Evolutionary conservation across 2,797 vertebrate genomes (phyloP).

Genomic region (Tokudaia muenninki): DNA sequence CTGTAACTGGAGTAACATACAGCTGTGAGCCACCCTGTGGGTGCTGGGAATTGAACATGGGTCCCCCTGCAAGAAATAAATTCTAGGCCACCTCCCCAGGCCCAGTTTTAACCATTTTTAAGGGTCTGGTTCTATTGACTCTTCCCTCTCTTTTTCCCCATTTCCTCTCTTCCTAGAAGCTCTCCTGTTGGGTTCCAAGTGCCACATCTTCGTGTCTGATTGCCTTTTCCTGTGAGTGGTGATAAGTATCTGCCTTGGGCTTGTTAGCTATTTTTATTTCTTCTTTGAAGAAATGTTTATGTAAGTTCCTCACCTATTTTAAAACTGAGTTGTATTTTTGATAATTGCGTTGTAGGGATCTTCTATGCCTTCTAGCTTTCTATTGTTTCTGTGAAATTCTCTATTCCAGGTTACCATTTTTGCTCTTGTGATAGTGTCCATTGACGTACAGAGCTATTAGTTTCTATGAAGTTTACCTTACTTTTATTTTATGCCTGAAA

Average conservation of each 20-base stretch:
- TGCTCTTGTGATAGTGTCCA: background rate
- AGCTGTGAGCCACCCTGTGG: background rate
- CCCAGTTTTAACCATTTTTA: background rate
- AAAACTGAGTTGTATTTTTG: background rate
- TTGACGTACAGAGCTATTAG: background rate
- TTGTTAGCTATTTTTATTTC: background rate
- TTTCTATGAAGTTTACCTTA: background rate
- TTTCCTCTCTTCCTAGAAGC: background rate
- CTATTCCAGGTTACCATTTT: background rate
- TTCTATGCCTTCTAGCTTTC: background rate
- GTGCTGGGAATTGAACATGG: background rate
- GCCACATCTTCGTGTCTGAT: background rate
- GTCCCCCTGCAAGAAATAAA: background rate
- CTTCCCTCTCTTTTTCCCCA: background rate
- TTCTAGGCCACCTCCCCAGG: background rate
- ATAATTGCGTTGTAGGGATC: background rate
- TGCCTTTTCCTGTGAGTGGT: background rate
- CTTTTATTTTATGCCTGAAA: background rate
- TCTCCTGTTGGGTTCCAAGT: background rate
- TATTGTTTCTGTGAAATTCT: background rate
- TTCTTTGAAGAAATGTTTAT: conserved; percentile 15
- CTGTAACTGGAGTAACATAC: background rate
- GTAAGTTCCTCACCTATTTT: background rate
- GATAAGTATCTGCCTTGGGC: background rate
- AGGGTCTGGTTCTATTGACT: background rate